Evolutionary conservation across 2,888 invertebrate genomes (phyloP), one percentile per base, ranked within the genome.

Genomic region (Patella pellucida): DNA sequence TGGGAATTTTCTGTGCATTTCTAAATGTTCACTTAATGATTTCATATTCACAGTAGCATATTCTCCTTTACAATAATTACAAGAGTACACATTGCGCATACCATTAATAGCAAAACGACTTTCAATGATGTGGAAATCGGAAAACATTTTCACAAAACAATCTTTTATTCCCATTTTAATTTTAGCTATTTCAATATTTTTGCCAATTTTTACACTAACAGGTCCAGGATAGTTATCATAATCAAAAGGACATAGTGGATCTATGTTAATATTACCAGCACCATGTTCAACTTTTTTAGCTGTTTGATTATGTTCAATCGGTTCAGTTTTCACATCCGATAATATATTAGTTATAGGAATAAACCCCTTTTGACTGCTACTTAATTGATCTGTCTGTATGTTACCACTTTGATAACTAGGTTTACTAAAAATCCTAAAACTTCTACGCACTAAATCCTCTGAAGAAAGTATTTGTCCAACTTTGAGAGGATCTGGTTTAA

Each of bases 41-140:
- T 62, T 62, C 11, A 16, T 62, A 23, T 62, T 62, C 11, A 62
- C 23, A 62, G 62, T 62, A 62, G 19, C 19, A 23, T 62, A 62
- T 62, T 62, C 62, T 23, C 62, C 62, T 62, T 62, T 23, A 62
- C 62, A 62, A 11, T 62, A 23, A 62, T 62, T 62, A 62, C 62
- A 62, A 3, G 62, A 62, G 4, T 62, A 62, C 62, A 62, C 62
- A 62, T 62, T 62, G 9, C 62, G 62, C 62, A 23, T 62, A 62
- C 62, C 19, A 4, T 62, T 62, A 23, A 62, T 62, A 62, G 62
- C 62, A 62, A 62, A 62, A 23, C 62, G 19, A 15, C 62, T 62
- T 62, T 62, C 62, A 23, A 62, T 62, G 9, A 62, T 14, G 9
- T 23, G 62, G 62, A 62, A 62, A 62, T 62, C 62, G 14, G 62